Evolutionary conservation across 2,888 invertebrate genomes (phyloP).

Genomic region (Drosophila kuntzei): DNA sequence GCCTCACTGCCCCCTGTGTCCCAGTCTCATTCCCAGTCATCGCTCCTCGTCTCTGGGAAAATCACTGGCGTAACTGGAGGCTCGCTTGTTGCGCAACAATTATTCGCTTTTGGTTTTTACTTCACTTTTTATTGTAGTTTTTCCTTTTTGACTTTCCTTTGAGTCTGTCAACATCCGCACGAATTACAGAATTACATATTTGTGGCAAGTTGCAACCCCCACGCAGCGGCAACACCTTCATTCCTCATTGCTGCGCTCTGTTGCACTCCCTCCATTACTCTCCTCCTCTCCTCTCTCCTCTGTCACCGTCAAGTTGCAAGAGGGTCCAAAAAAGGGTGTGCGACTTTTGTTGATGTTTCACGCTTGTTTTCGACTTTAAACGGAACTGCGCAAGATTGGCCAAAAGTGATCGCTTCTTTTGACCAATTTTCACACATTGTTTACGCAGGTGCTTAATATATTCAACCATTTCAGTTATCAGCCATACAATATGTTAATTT

Average conservation of each 20-base stretch:
- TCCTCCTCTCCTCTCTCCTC: background rate
- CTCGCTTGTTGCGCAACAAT: constrained; percentile 53
- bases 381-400: constrained; percentile 76
- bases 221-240: constrained; percentile 49
- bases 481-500: constrained; percentile 58
- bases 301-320: background rate
- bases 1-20: constrained; percentile 43
- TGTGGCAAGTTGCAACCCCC: constrained; percentile 47
- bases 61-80: constrained; percentile 67
- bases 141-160: constrained; percentile 12
- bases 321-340: constrained; percentile 32
- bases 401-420: constrained; percentile 49
- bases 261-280: constrained; percentile 38
- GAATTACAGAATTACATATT: too few species aligned
- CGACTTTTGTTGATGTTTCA: constrained; percentile 33
- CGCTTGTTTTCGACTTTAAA: constrained; percentile 49
- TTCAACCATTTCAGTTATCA: constrained; percentile 23
- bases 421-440: constrained; percentile 72
- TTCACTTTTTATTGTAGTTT: constrained; percentile 3
- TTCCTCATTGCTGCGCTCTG: constrained; percentile 56
- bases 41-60: constrained; percentile 62
- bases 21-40: background rate
- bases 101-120: constrained; percentile 42
- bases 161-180: constrained; percentile 31
- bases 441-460: constrained; percentile 56